Evolutionary conservation across 1,140 invertebrate genomes (phyloP), one percentile per base, ranked within the genome.

Genomic region (Drosophila prosaltans): DNA sequence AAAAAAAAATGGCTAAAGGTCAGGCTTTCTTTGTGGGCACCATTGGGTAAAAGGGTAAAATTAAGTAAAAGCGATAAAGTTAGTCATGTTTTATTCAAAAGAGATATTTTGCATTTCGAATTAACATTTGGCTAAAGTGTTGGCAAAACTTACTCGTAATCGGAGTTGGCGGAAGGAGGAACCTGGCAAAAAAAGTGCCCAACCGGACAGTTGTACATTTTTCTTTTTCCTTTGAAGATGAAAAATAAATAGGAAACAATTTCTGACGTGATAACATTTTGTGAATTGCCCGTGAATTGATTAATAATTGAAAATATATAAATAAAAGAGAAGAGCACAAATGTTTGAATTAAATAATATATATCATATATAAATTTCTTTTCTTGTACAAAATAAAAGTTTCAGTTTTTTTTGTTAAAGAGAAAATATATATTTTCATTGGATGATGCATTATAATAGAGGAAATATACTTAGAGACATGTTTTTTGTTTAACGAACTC

Each of bases 21-120:
- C 21, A 24, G 45, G 45, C 16, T 51, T 51, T 26, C 45, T 51
- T 51, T 51, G 45, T 51, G 45, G 45, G 45, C 45, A 51, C 7
- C 45, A 51, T 51, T 51, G 21, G 45, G 21, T 9, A 51, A 51
- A 51, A 51, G 45, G 45, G 45, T 51, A 51, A 51, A 51, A 51
- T 51, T 51, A 51, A 51, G 45, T 26, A 51, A 51, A 51, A 51
- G 45, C 45, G 45, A 51, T 51, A 51, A 51, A 51, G 45, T 51
- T 51, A 51, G 45, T 26, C 45, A 51, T 51, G 45, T 51, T 51
- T 51, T 51, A 51, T 51, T 51, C 45, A 51, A 24, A 21, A 24
- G 21, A 51, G 45, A 51, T 51, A 51, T 51, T 51, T 51, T 51
- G 45, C 45, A 51, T 51, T 51, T 51, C 45, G 45, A 51, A 51